Percentiles rank a stretch among this genome's conserved stretches.
Evolutionary conservation across 2,888 invertebrate species (phyloP).

Genomic region (Cephus spinipes): DNA sequence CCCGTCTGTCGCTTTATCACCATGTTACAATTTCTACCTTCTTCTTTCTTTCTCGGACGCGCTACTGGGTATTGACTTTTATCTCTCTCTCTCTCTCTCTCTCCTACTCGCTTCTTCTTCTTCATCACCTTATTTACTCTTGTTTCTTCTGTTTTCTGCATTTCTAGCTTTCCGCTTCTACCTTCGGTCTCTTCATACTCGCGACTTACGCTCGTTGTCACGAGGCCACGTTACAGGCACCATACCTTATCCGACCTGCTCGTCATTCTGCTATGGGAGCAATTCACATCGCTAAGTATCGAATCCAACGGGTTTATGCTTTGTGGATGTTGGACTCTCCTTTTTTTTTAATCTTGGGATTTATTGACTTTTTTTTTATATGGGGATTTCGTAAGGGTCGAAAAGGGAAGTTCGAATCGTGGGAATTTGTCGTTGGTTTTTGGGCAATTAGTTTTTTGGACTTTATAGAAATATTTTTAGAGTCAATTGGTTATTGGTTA

Average conservation of each 20-base stretch:
- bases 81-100: conserved; percentile 15
- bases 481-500: too few species aligned
- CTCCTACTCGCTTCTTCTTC: conserved; percentile 20
- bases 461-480: too few species aligned
- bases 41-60: not conserved
- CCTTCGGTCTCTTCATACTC: conserved; percentile 29
- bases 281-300: not conserved
- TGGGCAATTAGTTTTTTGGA: too few species aligned
- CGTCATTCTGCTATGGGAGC: not conserved
- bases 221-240: conserved; percentile 20
- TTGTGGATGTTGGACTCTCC: too few species aligned
- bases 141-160: conserved; percentile 29
- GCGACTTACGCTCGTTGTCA: conserved; percentile 29
- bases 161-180: conserved; percentile 29
- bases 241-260: conserved; percentile 34
- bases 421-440: too few species aligned
- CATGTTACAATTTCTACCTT: not conserved
- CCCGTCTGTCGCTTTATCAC: not conserved
- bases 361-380: conserved; percentile 5
- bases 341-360: conserved; percentile 8
- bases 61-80: conserved; percentile 13
- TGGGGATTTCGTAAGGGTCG: conserved; percentile 11
- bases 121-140: conserved; percentile 10
- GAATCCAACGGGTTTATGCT: too few species aligned
- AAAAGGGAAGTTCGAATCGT: too few species aligned